A percentile compares a stretch with the other conserved stretches of the same genome.
Conservation (phyloP, 2,113 vertebrate species). For the Lasiurus borealis region DNA sequence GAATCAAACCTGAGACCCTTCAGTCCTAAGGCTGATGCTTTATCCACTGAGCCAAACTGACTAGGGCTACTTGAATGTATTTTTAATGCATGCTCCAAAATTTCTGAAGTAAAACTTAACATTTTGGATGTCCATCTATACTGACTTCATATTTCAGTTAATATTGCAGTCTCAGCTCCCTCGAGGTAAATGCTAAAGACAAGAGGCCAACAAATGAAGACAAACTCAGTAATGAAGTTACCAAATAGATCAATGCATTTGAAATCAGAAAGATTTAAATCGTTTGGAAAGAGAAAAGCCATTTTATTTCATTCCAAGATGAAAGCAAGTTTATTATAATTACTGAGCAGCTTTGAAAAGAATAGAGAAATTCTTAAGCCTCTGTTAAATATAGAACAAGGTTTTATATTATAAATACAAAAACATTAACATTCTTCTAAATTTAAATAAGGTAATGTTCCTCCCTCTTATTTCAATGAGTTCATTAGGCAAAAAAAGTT, state of each 20-base stretch:
- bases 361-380: slow-evolving; percentile 44
- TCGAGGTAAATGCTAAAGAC: slow-evolving; percentile 28
- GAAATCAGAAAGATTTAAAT: neutral
- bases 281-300: neutral
- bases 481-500: slow-evolving; percentile 2
- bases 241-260: neutral
- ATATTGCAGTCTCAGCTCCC: neutral
- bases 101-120: neutral
- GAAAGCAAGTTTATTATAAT: slow-evolving; percentile 59
- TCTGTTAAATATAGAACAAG: slow-evolving; percentile 53
- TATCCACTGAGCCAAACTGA: too few species aligned
- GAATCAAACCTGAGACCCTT: too few species aligned
- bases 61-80: neutral
- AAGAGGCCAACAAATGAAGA: slow-evolving; percentile 15
- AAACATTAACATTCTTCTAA: slow-evolving; percentile 49
- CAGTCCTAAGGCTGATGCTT: too few species aligned
- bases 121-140: neutral
- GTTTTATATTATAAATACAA: slow-evolving; percentile 54
- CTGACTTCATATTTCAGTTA: slow-evolving; percentile 14
- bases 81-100: neutral
- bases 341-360: slow-evolving; percentile 46
- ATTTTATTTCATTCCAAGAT: slow-evolving; percentile 58
- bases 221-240: neutral
- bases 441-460: slow-evolving; percentile 55
- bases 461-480: neutral